Evolutionary conservation across 2,888 invertebrate genomes (phyloP).

Genomic region (Cacoxenus indagator): DNA sequence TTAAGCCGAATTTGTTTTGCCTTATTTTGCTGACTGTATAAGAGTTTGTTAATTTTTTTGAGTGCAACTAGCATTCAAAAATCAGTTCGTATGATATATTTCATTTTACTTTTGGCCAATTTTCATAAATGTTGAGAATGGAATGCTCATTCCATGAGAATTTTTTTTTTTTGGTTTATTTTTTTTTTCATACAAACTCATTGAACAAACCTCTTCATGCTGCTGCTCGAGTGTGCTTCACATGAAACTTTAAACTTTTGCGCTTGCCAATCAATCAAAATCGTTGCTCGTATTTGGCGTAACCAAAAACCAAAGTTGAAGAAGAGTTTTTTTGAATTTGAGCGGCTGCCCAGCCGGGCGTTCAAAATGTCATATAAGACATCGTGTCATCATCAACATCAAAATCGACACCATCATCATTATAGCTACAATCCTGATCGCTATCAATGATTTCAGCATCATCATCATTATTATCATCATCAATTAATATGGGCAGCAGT

Average conservation of each 20-base stretch:
- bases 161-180: too few relatives aligned
- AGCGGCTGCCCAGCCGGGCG: background rate
- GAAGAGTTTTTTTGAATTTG: background rate
- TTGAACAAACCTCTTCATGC: background rate
- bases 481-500: conserved; percentile 30
- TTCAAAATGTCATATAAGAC: background rate
- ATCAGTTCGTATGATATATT: too few relatives aligned
- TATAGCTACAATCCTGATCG: background rate
- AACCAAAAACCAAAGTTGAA: background rate
- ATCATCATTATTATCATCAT: conserved; percentile 18
- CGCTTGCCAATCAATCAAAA: conserved; percentile 49
- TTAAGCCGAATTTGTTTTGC: too few relatives aligned
- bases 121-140: too few relatives aligned
- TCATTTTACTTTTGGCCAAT: too few relatives aligned
- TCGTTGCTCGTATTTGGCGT: conserved; percentile 19
- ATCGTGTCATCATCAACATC: conserved; percentile 5
- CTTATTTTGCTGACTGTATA: too few relatives aligned
- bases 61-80: too few relatives aligned
- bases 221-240: background rate
- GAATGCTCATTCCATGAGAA: too few relatives aligned
- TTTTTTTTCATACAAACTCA: background rate
- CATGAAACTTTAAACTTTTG: conserved; percentile 17
- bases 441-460: conserved; percentile 10
- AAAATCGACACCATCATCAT: background rate
- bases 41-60: too few relatives aligned